Percentiles rank a stretch among this genome's conserved stretches.
Conservation (phyloP, 37 sponge, comb jelly and placozoan species). For the Ephydatia muelleri region DNA sequence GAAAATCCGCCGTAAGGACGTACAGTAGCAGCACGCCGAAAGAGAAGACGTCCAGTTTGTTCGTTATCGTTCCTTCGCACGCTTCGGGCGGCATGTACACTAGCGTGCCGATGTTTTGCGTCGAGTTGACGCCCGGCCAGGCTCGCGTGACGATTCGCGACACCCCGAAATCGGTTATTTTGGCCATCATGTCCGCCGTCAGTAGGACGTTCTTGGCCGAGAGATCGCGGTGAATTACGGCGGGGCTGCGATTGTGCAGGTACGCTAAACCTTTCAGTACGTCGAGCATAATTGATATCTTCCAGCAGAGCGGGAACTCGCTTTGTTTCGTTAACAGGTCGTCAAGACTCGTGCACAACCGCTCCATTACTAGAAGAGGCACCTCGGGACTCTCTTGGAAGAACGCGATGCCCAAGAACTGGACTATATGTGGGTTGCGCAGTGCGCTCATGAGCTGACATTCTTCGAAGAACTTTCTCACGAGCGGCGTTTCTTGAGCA, state of each 20-base stretch:
- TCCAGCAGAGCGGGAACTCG: conserved; percentile 18
- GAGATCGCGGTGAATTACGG: conserved; percentile 62
- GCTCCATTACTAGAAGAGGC: conserved; percentile 50
- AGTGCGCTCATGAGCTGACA: conserved; percentile 33
- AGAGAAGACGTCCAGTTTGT: conserved; percentile 56
- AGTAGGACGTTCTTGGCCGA: conserved; percentile 54
- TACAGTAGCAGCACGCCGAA: conserved; percentile 52
- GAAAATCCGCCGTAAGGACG: conserved; percentile 37
- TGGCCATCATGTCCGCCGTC: conserved; percentile 38
- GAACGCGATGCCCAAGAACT: conserved; percentile 48
- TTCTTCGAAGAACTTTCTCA: conserved; percentile 19
- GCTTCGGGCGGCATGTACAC: conserved; percentile 51
- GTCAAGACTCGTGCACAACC: conserved; percentile 23
- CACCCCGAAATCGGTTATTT: conserved; percentile 71
- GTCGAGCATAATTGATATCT: conserved; percentile 34
- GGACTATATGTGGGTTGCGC: conserved; percentile 60
- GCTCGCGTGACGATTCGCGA: conserved; percentile 25
- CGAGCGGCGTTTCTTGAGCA: neutral
- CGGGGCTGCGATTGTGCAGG: conserved; percentile 42
- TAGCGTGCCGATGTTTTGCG: conserved; percentile 2
- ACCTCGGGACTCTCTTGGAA: neutral
- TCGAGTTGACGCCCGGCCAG: neutral
- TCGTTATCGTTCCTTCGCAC: neutral
- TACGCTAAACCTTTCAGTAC: conserved; percentile 50
- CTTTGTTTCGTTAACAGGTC: neutral